These are phyloP conservation scores for Psilanteris sp. DNA, from an alignment of 1,140 invertebrate genomes.

Conservation along the genomic window DNA sequence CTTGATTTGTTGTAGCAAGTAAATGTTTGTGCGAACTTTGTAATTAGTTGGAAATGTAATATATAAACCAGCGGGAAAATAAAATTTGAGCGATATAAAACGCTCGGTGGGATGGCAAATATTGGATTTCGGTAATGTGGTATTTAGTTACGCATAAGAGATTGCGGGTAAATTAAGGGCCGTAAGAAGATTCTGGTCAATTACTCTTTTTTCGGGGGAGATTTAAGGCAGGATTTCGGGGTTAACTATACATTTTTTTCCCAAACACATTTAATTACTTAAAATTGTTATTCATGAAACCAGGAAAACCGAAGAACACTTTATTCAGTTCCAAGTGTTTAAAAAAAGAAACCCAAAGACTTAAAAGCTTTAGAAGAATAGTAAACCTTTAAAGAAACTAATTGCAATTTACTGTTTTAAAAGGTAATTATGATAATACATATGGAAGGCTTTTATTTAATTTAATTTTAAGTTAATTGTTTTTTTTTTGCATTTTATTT, in stretches of 20 bases:
- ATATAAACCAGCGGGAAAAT: no score
- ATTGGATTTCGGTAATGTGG: slow-evolving; percentile 6
- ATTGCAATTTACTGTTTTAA: no score
- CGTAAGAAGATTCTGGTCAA: slow-evolving; percentile 27
- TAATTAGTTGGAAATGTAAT: no score
- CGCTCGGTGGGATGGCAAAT: no score
- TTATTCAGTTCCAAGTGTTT: slow-evolving; percentile 4
- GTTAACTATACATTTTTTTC: slow-evolving; percentile 32
- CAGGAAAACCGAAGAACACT: neutral
- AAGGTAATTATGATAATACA: no score
- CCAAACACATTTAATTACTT: slow-evolving; percentile 24
- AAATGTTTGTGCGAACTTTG: no score
- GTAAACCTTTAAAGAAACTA: no score
- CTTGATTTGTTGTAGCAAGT: no score
- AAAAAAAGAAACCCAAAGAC: neutral
- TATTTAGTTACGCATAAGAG: slow-evolving; percentile 18
- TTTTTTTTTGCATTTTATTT: no score
- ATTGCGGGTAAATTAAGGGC: slow-evolving; percentile 14
- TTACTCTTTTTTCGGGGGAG: slow-evolving; percentile 19
- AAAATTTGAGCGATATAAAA: no score
- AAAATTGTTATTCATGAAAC: slow-evolving; percentile 29
- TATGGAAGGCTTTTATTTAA: no score
- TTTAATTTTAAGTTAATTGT: no score
- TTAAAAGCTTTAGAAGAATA: neutral
- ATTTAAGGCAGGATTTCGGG: slow-evolving; percentile 19